Percentiles rank a stretch among this genome's conserved stretches.
These are phyloP conservation scores for Mesoclemmys tuberculata DNA, from an alignment of 2,113 vertebrate species.

Conservation along the genomic window DNA sequence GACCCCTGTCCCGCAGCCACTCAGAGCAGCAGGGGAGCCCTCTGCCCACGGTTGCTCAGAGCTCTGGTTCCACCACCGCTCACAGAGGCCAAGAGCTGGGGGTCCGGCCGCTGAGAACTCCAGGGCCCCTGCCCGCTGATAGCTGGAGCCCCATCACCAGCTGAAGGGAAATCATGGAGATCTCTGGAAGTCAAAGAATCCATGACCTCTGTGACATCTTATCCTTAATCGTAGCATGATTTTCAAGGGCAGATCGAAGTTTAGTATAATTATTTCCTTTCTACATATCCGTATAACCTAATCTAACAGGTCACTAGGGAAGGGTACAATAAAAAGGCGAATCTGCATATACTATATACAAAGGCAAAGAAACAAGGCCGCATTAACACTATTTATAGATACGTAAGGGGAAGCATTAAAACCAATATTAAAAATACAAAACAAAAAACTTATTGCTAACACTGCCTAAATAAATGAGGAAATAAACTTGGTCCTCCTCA, in stretches of 20 bases:
- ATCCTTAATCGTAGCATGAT: neutral
- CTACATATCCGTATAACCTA: slow-evolving; percentile 63
- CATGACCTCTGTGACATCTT: too few species aligned
- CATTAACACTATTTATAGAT: slow-evolving; percentile 63
- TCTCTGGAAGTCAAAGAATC: too few species aligned
- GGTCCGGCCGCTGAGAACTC: too few species aligned
- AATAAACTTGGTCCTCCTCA: slow-evolving; percentile 40
- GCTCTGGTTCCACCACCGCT: too few species aligned
- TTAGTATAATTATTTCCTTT: slow-evolving; percentile 73
- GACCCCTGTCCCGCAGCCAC: too few species aligned
- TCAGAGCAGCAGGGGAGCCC: too few species aligned
- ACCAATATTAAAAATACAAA: slow-evolving; percentile 46
- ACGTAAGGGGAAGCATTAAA: slow-evolving; percentile 70
- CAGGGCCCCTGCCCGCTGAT: too few species aligned
- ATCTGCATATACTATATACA: slow-evolving; percentile 62
- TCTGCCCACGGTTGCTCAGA: too few species aligned
- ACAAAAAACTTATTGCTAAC: slow-evolving; percentile 42
- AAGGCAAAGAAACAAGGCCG: slow-evolving; percentile 58
- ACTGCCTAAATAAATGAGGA: slow-evolving; percentile 50
- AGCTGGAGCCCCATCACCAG: too few species aligned
- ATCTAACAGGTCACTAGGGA: slow-evolving; percentile 71
- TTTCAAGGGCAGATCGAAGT: slow-evolving; percentile 74
- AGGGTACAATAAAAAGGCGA: slow-evolving; percentile 67
- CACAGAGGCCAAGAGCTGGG: too few species aligned
- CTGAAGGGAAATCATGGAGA: too few species aligned